Conservation (phyloP, 35 echinoderm and acorn worm genomes). For the Lytechinus pictus region DNA sequence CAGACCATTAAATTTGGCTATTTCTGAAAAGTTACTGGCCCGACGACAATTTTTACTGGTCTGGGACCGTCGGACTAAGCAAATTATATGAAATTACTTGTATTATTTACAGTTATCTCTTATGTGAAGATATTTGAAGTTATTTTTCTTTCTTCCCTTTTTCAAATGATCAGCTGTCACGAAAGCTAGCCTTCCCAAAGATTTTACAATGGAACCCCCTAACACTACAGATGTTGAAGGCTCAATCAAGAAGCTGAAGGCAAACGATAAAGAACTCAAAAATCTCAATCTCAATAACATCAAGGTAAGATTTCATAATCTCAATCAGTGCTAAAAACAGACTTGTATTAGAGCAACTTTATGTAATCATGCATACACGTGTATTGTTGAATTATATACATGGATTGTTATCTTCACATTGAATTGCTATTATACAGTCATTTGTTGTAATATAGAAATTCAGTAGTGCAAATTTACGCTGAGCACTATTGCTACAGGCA, state of each 20-base stretch:
- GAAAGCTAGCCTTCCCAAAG: conserved; percentile 23
- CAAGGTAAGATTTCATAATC: conserved; percentile 62
- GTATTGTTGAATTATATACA: neutral
- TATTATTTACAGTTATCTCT: neutral
- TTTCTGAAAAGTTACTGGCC: too few species aligned
- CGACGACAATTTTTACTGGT: too few species aligned
- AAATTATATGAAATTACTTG: neutral
- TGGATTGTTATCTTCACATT: neutral
- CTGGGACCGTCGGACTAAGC: too few species aligned
- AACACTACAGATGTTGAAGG: conserved; percentile 79
- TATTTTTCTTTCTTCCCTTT: neutral
- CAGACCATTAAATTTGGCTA: too few species aligned
- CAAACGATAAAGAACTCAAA: conserved; percentile 70
- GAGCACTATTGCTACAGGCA: too few species aligned
- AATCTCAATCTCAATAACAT: conserved; percentile 91
- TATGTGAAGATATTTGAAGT: neutral
- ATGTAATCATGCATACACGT: neutral
- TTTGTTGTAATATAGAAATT: too few species aligned
- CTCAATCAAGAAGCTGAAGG: conserved; percentile 72
- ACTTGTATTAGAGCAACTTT: too few species aligned
- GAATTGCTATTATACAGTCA: too few species aligned
- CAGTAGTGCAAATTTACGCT: too few species aligned
- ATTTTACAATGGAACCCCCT: conserved; percentile 7
- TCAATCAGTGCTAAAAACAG: neutral
- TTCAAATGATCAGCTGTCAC: conserved; percentile 18